These are phyloP conservation scores for Alligator sinensis DNA, from an alignment of 2,113 vertebrate genomes.

Conservation along the genomic window DNA sequence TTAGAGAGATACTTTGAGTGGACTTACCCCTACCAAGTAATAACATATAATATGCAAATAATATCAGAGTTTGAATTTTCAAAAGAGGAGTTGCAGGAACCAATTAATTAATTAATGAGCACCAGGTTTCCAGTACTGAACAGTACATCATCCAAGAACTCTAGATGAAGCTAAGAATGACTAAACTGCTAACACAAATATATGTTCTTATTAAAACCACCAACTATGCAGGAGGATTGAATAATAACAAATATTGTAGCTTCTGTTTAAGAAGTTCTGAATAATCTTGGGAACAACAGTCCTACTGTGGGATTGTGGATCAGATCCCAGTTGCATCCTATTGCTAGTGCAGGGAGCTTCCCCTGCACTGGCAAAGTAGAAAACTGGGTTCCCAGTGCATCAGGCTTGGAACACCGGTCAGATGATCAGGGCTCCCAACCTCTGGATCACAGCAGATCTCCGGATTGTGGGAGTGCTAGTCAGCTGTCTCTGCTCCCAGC, in stretches of 20 bases:
- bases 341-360: too few species aligned
- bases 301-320: neutral
- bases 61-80: constrained; percentile 1
- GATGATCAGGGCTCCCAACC: too few species aligned
- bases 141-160: neutral
- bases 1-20: neutral
- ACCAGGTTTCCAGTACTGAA: neutral
- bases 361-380: too few species aligned
- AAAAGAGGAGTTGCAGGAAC: neutral
- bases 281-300: neutral
- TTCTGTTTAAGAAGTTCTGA: neutral
- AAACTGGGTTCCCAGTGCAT: too few species aligned
- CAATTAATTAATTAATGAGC: neutral
- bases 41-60: neutral
- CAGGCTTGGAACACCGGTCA: too few species aligned
- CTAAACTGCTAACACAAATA: neutral
- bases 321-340: too few species aligned
- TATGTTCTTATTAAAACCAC: neutral
- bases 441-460: too few species aligned
- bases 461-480: too few species aligned
- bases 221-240: neutral
- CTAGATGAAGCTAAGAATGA: neutral
- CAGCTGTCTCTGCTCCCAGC: too few species aligned
- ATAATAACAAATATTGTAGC: neutral
- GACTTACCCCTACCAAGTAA: constrained; percentile 1